Conservation (phyloP, 1,140 invertebrate genomes). For the Leptinotarsa texana region DNA sequence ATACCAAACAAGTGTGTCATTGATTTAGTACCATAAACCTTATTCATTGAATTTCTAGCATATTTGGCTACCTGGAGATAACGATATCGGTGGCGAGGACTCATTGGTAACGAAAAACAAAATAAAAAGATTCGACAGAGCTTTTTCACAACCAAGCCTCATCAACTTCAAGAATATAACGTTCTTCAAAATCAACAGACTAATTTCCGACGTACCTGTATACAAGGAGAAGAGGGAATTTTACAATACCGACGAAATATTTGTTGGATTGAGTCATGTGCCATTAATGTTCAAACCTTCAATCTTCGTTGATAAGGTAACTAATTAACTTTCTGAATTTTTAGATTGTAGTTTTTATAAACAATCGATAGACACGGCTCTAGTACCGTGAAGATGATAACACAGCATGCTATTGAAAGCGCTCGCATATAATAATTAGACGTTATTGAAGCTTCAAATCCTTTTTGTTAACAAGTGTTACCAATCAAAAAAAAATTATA, state of each 20-base stretch:
- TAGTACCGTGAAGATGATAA: too few species aligned
- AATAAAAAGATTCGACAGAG: constrained; percentile 75
- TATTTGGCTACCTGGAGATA: constrained; percentile 89
- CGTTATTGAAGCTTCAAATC: too few species aligned
- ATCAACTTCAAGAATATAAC: constrained; percentile 64
- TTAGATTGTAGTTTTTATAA: too few species aligned
- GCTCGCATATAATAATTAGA: too few species aligned
- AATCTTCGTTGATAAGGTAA: constrained; percentile 65
- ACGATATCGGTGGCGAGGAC: constrained; percentile 91
- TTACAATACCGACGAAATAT: constrained; percentile 64
- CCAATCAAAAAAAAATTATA: too few species aligned
- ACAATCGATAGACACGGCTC: too few species aligned
- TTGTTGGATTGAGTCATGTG: constrained; percentile 73
- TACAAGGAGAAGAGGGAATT: constrained; percentile 61
- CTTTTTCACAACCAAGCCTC: constrained; percentile 72
- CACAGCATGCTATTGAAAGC: too few species aligned
- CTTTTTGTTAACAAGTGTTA: too few species aligned
- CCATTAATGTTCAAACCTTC: constrained; percentile 67
- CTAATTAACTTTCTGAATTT: constrained; percentile 17
- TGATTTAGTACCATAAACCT: too few species aligned
- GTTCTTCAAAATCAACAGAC: constrained; percentile 72
- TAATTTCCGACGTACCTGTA: constrained; percentile 60
- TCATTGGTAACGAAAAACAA: constrained; percentile 75
- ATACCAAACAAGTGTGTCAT: too few species aligned
- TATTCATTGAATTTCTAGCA: constrained; percentile 59